Percentiles rank a stretch among this genome's conserved stretches.
phyloP scores from a whole-genome alignment of 2,888 invertebrate species.

The Phaedon cochleariae region DNA sequence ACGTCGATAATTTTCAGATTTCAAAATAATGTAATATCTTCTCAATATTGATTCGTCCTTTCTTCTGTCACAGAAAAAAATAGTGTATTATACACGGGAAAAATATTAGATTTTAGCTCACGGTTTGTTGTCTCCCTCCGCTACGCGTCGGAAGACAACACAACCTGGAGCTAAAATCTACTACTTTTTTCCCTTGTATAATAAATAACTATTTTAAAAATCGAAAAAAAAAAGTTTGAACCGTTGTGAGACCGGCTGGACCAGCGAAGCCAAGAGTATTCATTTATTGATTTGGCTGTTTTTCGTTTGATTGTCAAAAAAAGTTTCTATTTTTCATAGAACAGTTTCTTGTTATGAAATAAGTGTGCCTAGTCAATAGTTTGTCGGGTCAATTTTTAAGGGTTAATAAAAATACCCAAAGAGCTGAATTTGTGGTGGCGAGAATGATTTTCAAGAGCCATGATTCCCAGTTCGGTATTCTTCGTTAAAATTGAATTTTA shows the following conservation, averaged over 20 bases:
- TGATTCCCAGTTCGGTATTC: slow-evolving; percentile 27
- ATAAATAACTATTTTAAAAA: slow-evolving; percentile 61
- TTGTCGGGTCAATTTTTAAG: slow-evolving; percentile 67
- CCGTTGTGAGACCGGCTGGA: slow-evolving; percentile 52
- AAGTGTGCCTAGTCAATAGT: slow-evolving; percentile 74
- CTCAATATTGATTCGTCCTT: no score
- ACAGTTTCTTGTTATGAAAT: slow-evolving; percentile 69
- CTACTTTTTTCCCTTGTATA: no score
- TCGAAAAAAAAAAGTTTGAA: slow-evolving; percentile 55
- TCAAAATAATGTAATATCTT: no score
- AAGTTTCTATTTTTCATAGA: slow-evolving; percentile 65
- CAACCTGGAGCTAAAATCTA: no score
- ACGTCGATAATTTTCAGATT: no score
- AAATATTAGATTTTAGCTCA: no score
- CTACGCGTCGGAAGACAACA: no score
- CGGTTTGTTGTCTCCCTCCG: no score
- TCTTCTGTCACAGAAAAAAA: no score
- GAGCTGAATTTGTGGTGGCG: slow-evolving; percentile 23
- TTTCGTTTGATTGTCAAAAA: slow-evolving; percentile 63
- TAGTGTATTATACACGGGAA: no score
- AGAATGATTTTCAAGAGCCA: slow-evolving; percentile 24
- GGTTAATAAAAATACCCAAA: slow-evolving; percentile 28
- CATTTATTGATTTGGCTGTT: slow-evolving; percentile 57
- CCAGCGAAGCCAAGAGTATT: slow-evolving; percentile 43
- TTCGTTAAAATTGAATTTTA: slow-evolving; percentile 54